phyloP scores from a whole-genome alignment of 2,888 invertebrate species.

The Stenichneumon culpator region DNA sequence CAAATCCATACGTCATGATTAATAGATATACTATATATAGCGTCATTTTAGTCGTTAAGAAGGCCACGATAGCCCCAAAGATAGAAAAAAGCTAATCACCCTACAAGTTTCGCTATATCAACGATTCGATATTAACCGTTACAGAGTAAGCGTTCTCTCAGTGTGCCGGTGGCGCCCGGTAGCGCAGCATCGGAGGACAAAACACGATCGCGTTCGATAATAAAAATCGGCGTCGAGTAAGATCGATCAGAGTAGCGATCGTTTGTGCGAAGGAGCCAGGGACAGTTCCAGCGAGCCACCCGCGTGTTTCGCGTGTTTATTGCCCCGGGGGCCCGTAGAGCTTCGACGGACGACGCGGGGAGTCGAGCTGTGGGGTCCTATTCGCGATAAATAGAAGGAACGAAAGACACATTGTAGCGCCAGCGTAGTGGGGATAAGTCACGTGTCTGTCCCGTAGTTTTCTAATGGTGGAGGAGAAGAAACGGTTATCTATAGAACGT shows the following conservation, averaged over 20 bases:
- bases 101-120: background rate
- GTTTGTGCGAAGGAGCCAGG: background rate
- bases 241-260: background rate
- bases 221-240: background rate
- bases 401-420: background rate
- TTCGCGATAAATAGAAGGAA: constrained; percentile 24
- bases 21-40: too few species aligned
- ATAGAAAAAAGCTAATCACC: background rate
- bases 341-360: constrained; percentile 4
- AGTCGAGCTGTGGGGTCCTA: constrained; percentile 23
- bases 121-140: background rate
- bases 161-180: background rate
- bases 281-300: background rate
- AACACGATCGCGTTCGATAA: background rate
- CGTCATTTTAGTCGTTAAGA: background rate
- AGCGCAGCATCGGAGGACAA: background rate
- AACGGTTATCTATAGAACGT: constrained; percentile 10
- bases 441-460: constrained; percentile 5
- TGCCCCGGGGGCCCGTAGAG: background rate
- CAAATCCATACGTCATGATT: background rate
- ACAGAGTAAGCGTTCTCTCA: background rate
- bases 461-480: constrained; percentile 22
- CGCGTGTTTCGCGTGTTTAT: constrained; percentile 25
- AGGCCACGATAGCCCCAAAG: too few species aligned
- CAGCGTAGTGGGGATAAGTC: background rate